Percentiles rank a stretch among this genome's conserved stretches.
phyloP scores from a whole-genome alignment of 2,113 vertebrate genomes.

The Notechis scutatus region DNA sequence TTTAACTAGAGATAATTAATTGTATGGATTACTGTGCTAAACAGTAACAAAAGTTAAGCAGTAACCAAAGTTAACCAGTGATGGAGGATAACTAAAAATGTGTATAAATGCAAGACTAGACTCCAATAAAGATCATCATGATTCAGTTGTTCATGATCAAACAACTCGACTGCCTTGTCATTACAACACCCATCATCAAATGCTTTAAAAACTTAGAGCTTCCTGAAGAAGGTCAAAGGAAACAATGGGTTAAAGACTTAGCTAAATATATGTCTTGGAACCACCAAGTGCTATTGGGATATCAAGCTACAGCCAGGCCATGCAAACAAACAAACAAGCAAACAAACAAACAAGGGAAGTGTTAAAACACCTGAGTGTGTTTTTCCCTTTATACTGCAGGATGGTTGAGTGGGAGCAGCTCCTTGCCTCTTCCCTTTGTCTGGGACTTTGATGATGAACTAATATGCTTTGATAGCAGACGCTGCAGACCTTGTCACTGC shows the following conservation, averaged over 20 bases:
- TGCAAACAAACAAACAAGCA: not conserved
- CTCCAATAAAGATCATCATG: no score
- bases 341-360: not conserved
- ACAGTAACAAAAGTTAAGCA: no score
- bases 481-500: not conserved
- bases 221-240: not conserved
- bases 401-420: not conserved
- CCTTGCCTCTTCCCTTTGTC: not conserved
- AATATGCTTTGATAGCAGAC: conserved; percentile 7
- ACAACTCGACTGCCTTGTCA: no score
- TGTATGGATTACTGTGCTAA: no score
- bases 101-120: no score
- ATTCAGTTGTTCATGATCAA: no score
- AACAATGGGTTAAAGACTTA: not conserved
- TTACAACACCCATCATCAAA: not conserved
- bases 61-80: no score
- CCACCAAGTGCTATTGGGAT: not conserved
- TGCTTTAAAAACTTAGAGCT: not conserved
- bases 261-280: not conserved
- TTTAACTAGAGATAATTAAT: no score
- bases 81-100: no score
- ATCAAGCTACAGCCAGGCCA: not conserved
- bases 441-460: not conserved
- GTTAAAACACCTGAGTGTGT: not conserved
- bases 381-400: not conserved